Conservation (phyloP, 92 coral and sea anemone genomes). For the Meandrina meandrites region DNA sequence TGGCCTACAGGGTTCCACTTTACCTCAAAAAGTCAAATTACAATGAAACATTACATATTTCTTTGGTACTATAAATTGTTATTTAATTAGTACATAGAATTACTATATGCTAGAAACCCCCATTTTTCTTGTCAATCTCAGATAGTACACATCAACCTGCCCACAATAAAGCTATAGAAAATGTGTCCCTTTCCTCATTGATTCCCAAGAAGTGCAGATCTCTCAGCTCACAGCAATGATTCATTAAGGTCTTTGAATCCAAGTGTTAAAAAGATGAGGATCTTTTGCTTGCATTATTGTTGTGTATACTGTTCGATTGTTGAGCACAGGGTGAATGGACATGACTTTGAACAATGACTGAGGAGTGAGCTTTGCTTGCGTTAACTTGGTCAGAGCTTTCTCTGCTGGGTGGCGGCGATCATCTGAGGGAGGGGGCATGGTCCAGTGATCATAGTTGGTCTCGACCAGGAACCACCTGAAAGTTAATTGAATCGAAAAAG, state of each 20-base stretch:
- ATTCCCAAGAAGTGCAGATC: not conserved
- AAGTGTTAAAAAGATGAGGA: conserved; percentile 77
- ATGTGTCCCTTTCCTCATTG: not conserved
- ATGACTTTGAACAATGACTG: conserved; percentile 71
- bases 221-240: not conserved
- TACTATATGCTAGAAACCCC: too few species aligned
- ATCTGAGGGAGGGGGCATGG: conserved; percentile 84
- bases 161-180: too few species aligned
- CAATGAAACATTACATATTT: too few species aligned
- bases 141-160: too few species aligned
- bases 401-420: conserved; percentile 85
- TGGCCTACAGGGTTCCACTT: too few species aligned
- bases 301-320: conserved; percentile 70
- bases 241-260: conserved; percentile 64
- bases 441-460: conserved; percentile 98
- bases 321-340: conserved; percentile 72
- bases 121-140: too few species aligned
- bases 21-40: too few species aligned
- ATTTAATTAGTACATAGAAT: too few species aligned
- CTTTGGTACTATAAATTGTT: too few species aligned
- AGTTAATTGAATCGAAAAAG: not conserved
- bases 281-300: conserved; percentile 80
- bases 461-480: conserved; percentile 91
- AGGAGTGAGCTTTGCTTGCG: conserved; percentile 68
- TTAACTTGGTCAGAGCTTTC: conserved; percentile 69